A percentile compares a stretch with the other conserved stretches of the same genome.
These are phyloP conservation scores for Strix uralensis DNA, from an alignment of 2,113 vertebrate genomes.

Conservation along the genomic window DNA sequence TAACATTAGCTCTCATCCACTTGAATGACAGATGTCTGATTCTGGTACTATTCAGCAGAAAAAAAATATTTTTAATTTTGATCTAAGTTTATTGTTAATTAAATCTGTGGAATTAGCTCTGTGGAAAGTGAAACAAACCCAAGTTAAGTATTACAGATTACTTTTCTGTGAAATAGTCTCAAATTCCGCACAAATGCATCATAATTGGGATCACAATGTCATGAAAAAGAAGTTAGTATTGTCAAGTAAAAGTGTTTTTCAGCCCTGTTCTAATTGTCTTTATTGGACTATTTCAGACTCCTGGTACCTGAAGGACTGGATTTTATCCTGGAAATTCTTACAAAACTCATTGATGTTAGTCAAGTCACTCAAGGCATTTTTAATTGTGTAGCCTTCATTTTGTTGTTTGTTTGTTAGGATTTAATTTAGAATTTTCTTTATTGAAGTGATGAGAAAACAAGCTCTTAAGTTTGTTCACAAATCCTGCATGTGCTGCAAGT, in stretches of 20 bases:
- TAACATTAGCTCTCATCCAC: background rate
- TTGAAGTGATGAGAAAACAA: background rate
- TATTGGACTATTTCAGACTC: background rate
- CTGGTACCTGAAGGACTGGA: background rate
- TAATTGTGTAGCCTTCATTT: background rate
- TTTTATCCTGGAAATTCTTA: background rate
- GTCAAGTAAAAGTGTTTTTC: background rate
- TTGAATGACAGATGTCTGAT: background rate
- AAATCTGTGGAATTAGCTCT: background rate
- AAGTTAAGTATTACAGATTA: background rate
- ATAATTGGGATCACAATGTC: background rate
- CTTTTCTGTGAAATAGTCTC: background rate
- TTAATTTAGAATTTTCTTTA: background rate
- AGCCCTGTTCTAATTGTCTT: background rate
- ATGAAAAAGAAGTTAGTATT: background rate
- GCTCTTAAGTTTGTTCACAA: background rate
- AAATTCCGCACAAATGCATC: background rate
- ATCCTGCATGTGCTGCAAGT: background rate
- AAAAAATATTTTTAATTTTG: background rate
- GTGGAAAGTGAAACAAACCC: background rate
- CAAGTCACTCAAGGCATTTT: background rate
- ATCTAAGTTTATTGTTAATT: background rate
- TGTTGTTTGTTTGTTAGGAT: background rate
- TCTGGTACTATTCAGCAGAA: background rate
- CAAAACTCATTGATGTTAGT: background rate